Percentiles rank a stretch among this genome's conserved stretches.
Conservation (phyloP, 2,113 vertebrate species). For the Nothocercus nigrocapillus region DNA sequence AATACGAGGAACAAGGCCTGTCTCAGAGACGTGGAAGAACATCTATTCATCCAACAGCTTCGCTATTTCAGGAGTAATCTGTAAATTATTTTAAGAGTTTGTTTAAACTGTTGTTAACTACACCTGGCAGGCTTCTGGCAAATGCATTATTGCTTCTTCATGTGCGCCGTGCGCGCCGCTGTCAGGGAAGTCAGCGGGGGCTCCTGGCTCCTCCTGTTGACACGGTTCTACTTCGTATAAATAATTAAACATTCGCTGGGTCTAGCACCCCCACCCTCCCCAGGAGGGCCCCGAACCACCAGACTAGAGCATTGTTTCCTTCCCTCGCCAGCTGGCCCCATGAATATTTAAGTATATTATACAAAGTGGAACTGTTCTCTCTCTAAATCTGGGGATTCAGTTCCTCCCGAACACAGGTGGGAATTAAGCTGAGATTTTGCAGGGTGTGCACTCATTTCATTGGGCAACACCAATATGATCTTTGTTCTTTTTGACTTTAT, state of each 20-base stretch:
- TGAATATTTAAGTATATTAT: slow-evolving; percentile 40
- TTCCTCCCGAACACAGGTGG: background rate
- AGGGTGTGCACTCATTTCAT: background rate
- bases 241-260: slow-evolving; percentile 49
- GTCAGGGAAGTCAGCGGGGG: background rate
- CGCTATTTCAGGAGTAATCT: slow-evolving; percentile 67
- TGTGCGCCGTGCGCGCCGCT: background rate
- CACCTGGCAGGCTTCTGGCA: slow-evolving; percentile 32
- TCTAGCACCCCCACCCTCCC: slow-evolving; percentile 48
- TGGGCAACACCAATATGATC: background rate
- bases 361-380: slow-evolving; percentile 53
- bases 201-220: slow-evolving; percentile 32
- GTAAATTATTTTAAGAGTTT: slow-evolving; percentile 58
- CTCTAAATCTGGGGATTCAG: background rate
- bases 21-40: slow-evolving; percentile 63
- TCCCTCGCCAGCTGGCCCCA: slow-evolving; percentile 43
- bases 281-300: slow-evolving; percentile 27
- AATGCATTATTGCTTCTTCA: slow-evolving; percentile 51
- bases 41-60: slow-evolving; percentile 39
- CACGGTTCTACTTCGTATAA: slow-evolving; percentile 37
- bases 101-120: slow-evolving; percentile 54
- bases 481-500: background rate
- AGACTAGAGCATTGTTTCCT: slow-evolving; percentile 54
- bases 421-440: background rate
- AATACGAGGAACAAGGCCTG: slow-evolving; percentile 56